Evolutionary conservation across 1,140 invertebrate genomes (phyloP).

Genomic region (Drosophila nikananu): DNA sequence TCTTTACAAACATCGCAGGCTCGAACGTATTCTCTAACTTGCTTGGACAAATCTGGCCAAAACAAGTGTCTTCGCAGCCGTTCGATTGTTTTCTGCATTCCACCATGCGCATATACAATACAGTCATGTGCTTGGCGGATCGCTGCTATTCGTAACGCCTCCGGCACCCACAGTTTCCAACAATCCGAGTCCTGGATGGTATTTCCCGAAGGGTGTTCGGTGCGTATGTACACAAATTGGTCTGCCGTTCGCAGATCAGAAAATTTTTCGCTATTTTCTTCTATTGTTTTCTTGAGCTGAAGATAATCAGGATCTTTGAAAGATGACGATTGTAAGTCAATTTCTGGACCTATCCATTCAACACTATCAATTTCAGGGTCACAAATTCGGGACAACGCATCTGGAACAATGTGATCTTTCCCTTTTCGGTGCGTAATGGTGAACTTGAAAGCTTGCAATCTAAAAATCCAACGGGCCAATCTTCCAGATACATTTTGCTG

Average conservation of each 20-base stretch:
- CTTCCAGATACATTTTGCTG: background rate
- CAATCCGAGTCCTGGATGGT: background rate
- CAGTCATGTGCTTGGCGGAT: slow-evolving; percentile 8
- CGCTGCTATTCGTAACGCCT: background rate
- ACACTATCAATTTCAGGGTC: slow-evolving; percentile 1
- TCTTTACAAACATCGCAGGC: slow-evolving; percentile 17
- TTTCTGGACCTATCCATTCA: slow-evolving; percentile 17
- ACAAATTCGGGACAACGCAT: slow-evolving; percentile 10
- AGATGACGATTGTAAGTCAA: slow-evolving; percentile 4
- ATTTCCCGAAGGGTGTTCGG: background rate
- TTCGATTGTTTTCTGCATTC: slow-evolving; percentile 17
- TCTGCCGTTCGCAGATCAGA: slow-evolving; percentile 1
- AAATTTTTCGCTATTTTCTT: slow-evolving; percentile 5
- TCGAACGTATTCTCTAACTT: slow-evolving; percentile 22
- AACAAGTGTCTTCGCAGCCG: slow-evolving; percentile 6
- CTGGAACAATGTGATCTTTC: slow-evolving; percentile 10
- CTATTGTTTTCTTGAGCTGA: background rate
- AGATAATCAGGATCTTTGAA: slow-evolving; percentile 3
- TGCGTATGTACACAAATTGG: slow-evolving; percentile 8
- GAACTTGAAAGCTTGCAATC: background rate
- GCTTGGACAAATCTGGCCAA: slow-evolving; percentile 11
- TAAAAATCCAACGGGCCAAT: background rate
- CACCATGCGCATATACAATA: slow-evolving; percentile 9
- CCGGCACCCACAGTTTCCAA: slow-evolving; percentile 14
- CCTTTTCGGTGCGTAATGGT: slow-evolving; percentile 9